Conservation (phyloP, 92 coral and sea anemone species). For the Palythoa grandis region DNA sequence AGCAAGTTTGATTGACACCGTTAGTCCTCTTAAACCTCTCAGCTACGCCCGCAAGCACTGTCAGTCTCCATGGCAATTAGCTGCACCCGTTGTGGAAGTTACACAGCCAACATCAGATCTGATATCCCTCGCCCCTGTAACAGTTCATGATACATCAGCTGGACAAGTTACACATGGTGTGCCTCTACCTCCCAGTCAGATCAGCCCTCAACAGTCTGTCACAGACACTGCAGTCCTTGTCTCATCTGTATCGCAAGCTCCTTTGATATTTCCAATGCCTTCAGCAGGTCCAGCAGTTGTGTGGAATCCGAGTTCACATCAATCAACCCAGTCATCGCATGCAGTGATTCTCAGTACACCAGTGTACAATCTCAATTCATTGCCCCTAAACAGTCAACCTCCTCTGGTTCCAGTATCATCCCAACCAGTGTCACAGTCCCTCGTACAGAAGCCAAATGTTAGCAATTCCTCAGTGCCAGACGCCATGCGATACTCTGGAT, state of each 20-base stretch:
- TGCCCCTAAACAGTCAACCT: neutral
- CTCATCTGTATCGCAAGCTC: conserved; percentile 28
- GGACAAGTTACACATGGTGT: neutral
- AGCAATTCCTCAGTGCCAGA: neutral
- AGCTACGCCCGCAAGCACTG: conserved; percentile 62
- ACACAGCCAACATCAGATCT: conserved; percentile 4
- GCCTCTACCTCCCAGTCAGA: conserved; percentile 3
- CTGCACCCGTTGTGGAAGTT: neutral
- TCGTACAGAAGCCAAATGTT: neutral
- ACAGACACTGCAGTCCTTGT: neutral
- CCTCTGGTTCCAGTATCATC: conserved; percentile 3
- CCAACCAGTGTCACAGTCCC: neutral
- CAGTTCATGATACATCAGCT: neutral
- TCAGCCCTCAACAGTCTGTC: conserved; percentile 2
- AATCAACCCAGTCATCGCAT: neutral
- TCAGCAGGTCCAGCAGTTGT: neutral
- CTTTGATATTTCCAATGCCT: conserved; percentile 23
- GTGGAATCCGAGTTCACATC: conserved; percentile 25
- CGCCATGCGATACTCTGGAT: neutral
- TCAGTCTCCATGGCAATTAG: conserved; percentile 52
- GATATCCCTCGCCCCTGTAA: neutral
- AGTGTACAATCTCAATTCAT: conserved; percentile 15
- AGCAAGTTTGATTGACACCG: conserved; percentile 81
- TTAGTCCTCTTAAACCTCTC: conserved; percentile 84
- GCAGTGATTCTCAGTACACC: conserved; percentile 35